phyloP scores from a whole-genome alignment of 2,797 vertebrate species.

The Rhinophrynus dorsalis region DNA sequence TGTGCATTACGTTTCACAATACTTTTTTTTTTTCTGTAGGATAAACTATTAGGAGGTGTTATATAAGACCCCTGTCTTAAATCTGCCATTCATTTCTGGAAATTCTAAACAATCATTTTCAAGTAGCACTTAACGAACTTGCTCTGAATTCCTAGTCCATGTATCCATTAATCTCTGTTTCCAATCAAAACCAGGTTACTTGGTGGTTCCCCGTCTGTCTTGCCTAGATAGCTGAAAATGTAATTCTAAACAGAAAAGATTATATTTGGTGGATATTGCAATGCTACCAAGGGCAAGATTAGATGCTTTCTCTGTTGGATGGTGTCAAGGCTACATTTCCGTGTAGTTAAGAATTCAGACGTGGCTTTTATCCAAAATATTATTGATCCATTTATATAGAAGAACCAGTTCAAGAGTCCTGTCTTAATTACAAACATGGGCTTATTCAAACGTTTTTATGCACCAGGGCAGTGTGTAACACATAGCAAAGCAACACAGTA shows the following conservation, averaged over 20 bases:
- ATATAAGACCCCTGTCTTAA: slow-evolving; percentile 24
- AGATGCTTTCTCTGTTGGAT: slow-evolving; percentile 5
- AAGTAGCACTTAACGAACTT: slow-evolving; percentile 12
- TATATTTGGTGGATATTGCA: slow-evolving; percentile 11
- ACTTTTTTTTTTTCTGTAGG: slow-evolving; percentile 25
- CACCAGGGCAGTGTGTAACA: too few relatives aligned
- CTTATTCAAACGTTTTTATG: too few relatives aligned
- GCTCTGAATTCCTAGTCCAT: slow-evolving; percentile 13
- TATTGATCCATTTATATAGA: not conserved
- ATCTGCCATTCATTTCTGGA: not conserved
- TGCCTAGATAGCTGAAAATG: slow-evolving; percentile 10
- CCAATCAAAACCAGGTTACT: slow-evolving; percentile 45
- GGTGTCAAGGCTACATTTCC: not conserved
- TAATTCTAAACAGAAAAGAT: slow-evolving; percentile 34
- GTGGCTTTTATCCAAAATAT: slow-evolving; percentile 5
- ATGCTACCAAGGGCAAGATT: slow-evolving; percentile 34
- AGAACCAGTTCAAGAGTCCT: not conserved
- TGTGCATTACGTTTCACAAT: slow-evolving; percentile 15
- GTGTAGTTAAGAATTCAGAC: slow-evolving; percentile 4
- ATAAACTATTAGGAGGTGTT: slow-evolving; percentile 35
- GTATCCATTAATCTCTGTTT: slow-evolving; percentile 38
- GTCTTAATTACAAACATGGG: not conserved
- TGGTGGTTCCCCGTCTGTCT: slow-evolving; percentile 13
- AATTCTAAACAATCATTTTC: slow-evolving; percentile 33
- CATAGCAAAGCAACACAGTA: too few relatives aligned